Evolutionary conservation across 2,113 vertebrate genomes (phyloP).

Genomic region (Cichladusa arquata): DNA sequence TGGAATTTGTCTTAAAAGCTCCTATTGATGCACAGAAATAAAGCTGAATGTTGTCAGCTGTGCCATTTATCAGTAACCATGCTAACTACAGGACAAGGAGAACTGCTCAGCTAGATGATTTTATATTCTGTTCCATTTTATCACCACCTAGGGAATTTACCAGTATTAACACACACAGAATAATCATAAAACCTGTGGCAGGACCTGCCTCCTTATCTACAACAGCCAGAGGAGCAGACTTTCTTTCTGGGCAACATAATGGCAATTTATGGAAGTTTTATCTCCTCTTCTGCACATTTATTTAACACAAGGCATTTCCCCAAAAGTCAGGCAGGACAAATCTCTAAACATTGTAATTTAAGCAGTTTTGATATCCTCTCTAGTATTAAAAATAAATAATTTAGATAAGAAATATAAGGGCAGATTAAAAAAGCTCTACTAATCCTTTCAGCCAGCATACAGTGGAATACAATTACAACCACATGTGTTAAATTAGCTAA

Average conservation of each 20-base stretch:
- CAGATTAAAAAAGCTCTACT: background rate
- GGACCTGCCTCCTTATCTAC: background rate
- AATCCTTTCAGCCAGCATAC: background rate
- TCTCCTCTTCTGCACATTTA: background rate
- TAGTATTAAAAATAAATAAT: background rate
- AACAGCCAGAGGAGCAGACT: background rate
- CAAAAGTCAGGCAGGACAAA: background rate
- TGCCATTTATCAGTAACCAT: background rate
- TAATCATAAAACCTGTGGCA: background rate
- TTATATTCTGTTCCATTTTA: background rate
- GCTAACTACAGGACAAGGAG: background rate
- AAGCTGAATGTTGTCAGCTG: background rate
- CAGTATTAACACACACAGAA: background rate
- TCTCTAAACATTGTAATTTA: background rate
- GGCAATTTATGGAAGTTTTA: background rate
- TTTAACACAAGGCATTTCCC: background rate
- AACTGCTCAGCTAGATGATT: background rate
- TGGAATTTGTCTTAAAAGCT: background rate
- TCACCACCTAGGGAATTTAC: background rate
- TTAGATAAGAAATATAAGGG: background rate
- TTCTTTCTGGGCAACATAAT: background rate
- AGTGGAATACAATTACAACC: background rate
- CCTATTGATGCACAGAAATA: background rate
- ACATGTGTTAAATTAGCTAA: background rate
- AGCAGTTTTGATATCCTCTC: background rate